A percentile compares a stretch with the other conserved stretches of the same genome.
phyloP scores from a whole-genome alignment of 2,797 vertebrate species.

The Acanthis flammea region DNA sequence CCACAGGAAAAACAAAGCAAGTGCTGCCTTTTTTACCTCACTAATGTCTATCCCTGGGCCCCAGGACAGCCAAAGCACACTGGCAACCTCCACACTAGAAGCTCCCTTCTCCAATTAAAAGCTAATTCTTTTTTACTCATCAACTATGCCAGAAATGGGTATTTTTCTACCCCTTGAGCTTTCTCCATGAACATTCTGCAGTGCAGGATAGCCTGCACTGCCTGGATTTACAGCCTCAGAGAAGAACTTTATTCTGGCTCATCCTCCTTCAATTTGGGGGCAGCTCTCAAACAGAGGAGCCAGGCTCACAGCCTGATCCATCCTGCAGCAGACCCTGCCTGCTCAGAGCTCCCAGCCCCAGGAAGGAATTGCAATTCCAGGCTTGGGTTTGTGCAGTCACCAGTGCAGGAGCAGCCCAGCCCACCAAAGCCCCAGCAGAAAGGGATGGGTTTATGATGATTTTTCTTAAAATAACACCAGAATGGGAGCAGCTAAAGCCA shows the following conservation, averaged over 20 bases:
- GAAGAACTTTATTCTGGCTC: not conserved
- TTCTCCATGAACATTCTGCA: not conserved
- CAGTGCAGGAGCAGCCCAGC: accelerated
- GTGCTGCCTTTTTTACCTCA: not conserved
- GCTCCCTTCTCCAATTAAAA: slow-evolving; percentile 8
- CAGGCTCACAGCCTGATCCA: not conserved
- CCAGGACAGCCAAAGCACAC: not conserved
- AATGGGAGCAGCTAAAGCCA: not conserved
- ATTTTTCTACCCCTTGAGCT: slow-evolving; percentile 8
- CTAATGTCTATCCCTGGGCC: not conserved
- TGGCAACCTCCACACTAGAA: not conserved
- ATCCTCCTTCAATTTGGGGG: not conserved
- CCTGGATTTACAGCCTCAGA: not conserved
- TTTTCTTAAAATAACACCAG: not conserved
- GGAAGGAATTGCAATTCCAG: not conserved
- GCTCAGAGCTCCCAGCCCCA: not conserved
- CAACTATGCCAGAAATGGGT: not conserved
- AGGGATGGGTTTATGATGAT: not conserved
- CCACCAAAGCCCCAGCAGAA: accelerated
- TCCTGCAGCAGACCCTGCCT: not conserved
- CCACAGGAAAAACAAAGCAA: not conserved
- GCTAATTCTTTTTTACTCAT: slow-evolving; percentile 6
- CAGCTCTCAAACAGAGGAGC: not conserved
- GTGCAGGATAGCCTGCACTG: not conserved
- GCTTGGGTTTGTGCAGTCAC: not conserved